Evolutionary conservation across 1,140 invertebrate genomes (phyloP), one percentile per base, ranked within the genome.

Genomic region (Pantala flavescens): DNA sequence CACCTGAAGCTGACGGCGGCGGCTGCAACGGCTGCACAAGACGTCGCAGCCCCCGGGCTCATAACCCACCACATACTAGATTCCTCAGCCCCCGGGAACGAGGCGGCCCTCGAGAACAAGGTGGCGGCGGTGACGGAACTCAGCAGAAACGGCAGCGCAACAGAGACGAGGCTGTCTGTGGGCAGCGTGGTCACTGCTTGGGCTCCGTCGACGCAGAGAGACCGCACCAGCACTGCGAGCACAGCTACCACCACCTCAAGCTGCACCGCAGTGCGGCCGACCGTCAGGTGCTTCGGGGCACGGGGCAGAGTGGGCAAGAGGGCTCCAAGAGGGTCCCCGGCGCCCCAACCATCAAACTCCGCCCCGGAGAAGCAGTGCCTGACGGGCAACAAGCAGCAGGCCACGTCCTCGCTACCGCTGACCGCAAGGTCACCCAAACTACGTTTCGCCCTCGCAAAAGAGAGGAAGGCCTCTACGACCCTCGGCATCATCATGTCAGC

Each of bases 401-500:
- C 86, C 85, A 2, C 85, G 86, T 49, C 86, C 87, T 79, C 76
- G 49, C 49, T 23, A 10, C 9, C 55, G n/a, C 36, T 72, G 55
- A 71, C 73, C 28, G 71, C 63, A 24, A 73, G n/a, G 14, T 73
- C 77, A 78, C 0, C 78, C 78, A 42, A 77, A 79, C 82, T 93
- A 49, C 84, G 91, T 36, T 93, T 93, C 79, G 91, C 93, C 79
- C 81, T 94, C 78, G 91, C 91, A 70, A 96, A 95, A 78, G 95
- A 97, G 80, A 87, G 94, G 71, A 98, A 98, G 82, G 96, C 96
- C 3, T 96, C 95, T 73, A 95, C 96, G 23, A 98, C 97, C 0
- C 86, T 99, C 74, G 96, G 96, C 16, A 98, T 99, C 74, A 98
- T 99, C 73, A 96, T 97, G 93, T 96, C 93, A 75, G 95, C 96